phyloP scores from a whole-genome alignment of 2,797 vertebrate genomes.

The Dryobates pubescens region DNA sequence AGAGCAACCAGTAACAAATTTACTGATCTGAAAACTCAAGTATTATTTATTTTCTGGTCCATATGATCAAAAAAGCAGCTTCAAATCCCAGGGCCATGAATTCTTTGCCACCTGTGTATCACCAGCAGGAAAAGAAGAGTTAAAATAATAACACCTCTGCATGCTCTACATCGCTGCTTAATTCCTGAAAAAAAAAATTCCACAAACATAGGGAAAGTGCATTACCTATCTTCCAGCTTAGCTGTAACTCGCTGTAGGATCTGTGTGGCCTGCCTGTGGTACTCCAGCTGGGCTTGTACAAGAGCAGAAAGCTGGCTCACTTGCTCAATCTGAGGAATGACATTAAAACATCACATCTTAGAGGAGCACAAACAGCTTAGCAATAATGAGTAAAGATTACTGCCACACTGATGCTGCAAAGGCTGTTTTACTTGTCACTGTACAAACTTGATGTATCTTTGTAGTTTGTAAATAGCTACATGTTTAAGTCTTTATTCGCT shows the following conservation, averaged over 20 bases:
- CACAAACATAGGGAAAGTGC: background rate
- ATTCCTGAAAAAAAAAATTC: background rate
- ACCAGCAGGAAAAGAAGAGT: background rate
- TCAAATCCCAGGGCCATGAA: no score
- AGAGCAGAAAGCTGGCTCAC: constrained; percentile 96
- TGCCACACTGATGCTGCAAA: background rate
- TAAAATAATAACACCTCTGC: background rate
- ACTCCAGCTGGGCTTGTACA: constrained; percentile 95
- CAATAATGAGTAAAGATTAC: background rate
- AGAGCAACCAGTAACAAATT: background rate
- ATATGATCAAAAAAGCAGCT: background rate
- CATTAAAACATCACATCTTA: background rate
- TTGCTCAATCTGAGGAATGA: constrained; percentile 89
- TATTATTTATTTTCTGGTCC: background rate
- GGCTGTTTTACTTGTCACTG: background rate
- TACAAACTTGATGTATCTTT: background rate
- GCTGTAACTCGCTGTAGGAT: constrained; percentile 92
- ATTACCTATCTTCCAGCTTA: constrained; percentile 92
- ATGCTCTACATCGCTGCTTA: background rate
- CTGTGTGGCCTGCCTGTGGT: constrained; percentile 92
- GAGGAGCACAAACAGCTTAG: background rate
- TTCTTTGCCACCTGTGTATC: background rate
- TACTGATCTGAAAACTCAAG: background rate
- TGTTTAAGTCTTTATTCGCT: background rate
- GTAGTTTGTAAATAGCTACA: background rate